phyloP scores from a whole-genome alignment of 2,113 vertebrate genomes.

The Crocuta crocuta region DNA sequence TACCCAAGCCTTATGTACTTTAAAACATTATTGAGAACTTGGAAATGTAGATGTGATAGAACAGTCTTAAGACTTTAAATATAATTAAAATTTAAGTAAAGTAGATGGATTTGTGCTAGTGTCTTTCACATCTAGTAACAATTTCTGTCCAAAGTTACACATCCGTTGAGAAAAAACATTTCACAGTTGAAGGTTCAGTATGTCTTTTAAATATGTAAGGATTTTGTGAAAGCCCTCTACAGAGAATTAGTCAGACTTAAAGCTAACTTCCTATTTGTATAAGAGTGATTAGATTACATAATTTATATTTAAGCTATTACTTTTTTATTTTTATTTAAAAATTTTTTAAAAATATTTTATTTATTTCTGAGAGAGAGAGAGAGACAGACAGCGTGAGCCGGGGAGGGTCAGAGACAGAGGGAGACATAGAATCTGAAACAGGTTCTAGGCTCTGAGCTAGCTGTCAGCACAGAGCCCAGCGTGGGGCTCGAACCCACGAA shows the following conservation, averaged over 20 bases:
- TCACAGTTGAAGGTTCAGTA: background rate
- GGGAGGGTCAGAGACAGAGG: no score
- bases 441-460: no score
- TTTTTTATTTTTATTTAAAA: no score
- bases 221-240: background rate
- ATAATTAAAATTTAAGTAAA: background rate
- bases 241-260: conserved; percentile 34
- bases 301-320: background rate
- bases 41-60: background rate
- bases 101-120: background rate
- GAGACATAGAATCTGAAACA: no score
- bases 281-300: background rate
- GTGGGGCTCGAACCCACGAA: no score
- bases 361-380: no score
- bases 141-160: background rate
- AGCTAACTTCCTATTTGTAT: background rate
- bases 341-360: no score
- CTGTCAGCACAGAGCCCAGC: no score
- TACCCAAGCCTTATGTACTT: background rate
- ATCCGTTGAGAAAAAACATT: background rate
- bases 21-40: conserved; percentile 29
- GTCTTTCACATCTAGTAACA: conserved; percentile 12
- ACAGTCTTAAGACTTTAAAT: background rate
- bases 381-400: no score
- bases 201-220: conserved; percentile 2